These are phyloP conservation scores for Tipula confusa DNA, from an alignment of 2,888 invertebrate genomes.

Conservation along the genomic window DNA sequence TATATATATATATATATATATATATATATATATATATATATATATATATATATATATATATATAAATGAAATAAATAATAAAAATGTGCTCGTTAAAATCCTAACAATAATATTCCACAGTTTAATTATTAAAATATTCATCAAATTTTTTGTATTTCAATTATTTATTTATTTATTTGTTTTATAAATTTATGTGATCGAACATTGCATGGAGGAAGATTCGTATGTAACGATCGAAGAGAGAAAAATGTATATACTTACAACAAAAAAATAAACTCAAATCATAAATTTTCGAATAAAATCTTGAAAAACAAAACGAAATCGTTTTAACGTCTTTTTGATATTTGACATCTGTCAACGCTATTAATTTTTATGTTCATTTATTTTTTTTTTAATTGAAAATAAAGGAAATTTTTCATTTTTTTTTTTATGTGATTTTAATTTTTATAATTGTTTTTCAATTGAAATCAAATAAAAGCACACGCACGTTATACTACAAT, in stretches of 20 bases:
- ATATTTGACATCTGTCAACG: constrained; percentile 20
- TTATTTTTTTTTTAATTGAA: constrained; percentile 6
- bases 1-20: no score
- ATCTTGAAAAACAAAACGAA: constrained; percentile 12
- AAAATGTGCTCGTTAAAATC: neutral
- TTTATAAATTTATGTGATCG: constrained; percentile 12
- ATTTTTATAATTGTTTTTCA: constrained; percentile 16
- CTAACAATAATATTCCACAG: neutral
- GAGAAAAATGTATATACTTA: neutral
- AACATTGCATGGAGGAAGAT: neutral
- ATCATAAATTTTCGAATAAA: neutral
- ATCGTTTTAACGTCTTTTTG: constrained; percentile 25
- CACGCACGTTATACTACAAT: neutral
- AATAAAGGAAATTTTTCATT: neutral
- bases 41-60: no score
- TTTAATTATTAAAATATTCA: constrained; percentile 25
- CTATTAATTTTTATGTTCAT: constrained; percentile 1
- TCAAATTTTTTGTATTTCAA: neutral
- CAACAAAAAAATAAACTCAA: neutral
- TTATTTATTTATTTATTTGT: neutral
- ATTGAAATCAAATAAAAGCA: neutral
- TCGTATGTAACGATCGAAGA: neutral
- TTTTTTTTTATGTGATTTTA: constrained; percentile 4
- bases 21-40: no score
- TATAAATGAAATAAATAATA: no score